Percentiles rank a stretch among this genome's conserved stretches.
Conservation (phyloP, 2,113 vertebrate species). For the Terrapene triunguis region DNA sequence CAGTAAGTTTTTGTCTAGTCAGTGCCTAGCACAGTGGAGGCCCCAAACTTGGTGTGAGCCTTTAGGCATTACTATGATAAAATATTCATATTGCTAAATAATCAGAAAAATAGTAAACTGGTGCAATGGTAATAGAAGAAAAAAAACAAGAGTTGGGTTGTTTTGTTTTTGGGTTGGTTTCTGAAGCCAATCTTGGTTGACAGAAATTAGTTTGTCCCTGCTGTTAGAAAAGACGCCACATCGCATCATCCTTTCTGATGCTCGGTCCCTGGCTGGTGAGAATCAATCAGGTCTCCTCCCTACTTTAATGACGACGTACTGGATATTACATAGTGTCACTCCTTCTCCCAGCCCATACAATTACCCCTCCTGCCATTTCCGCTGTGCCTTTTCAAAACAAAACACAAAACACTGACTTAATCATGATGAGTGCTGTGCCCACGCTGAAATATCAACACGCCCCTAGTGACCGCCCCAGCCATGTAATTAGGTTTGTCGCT, state of each 20-base stretch:
- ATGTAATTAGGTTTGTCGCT: conserved; percentile 66
- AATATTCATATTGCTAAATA: background rate
- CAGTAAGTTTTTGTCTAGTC: background rate
- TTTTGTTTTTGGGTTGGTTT: background rate
- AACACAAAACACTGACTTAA: conserved; percentile 7
- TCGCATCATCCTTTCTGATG: background rate
- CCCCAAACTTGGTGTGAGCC: background rate
- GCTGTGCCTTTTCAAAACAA: background rate
- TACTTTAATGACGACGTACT: background rate
- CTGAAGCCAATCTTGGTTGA: background rate
- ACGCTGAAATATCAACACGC: conserved; percentile 42
- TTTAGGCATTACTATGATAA: background rate
- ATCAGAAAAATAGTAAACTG: background rate
- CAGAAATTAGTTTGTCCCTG: background rate
- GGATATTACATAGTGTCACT: background rate
- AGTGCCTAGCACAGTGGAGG: background rate
- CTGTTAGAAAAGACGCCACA: background rate
- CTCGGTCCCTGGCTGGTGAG: background rate
- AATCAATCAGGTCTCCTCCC: background rate
- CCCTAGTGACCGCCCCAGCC: conserved; percentile 31
- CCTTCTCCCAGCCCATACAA: background rate
- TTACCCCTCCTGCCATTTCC: background rate
- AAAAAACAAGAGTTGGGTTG: background rate
- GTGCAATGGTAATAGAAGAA: background rate
- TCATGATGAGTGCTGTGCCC: background rate